Percentiles rank a stretch among this genome's conserved stretches.
Conservation (phyloP, 1,140 invertebrate genomes). For the Holcopasites calliopsidis region DNA sequence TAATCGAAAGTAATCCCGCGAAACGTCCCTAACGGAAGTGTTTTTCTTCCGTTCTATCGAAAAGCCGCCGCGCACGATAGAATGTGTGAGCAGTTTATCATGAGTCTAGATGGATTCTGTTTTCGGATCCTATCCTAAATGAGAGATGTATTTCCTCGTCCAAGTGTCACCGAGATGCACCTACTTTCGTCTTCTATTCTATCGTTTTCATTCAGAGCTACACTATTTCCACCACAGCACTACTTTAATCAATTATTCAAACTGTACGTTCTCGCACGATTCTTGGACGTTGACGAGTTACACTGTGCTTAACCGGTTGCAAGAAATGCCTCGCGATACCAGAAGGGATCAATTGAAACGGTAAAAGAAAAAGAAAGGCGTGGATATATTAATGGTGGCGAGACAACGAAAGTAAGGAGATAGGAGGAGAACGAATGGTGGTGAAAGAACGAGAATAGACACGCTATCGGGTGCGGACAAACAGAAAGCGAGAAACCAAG, state of each 20-base stretch:
- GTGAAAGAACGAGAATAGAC: neutral
- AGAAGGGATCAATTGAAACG: neutral
- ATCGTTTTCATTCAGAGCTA: no score
- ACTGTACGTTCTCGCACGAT: neutral
- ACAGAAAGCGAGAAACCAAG: neutral
- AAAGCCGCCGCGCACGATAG: no score
- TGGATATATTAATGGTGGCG: neutral
- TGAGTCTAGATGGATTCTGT: no score
- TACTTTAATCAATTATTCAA: no score
- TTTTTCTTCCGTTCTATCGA: neutral
- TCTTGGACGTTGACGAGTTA: neutral
- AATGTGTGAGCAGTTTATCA: no score
- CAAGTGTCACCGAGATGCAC: no score
- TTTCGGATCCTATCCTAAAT: no score
- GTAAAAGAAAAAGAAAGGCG: neutral
- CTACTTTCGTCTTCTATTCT: neutral
- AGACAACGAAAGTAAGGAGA: constrained; percentile 5
- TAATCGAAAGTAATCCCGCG: neutral
- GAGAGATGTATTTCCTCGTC: no score
- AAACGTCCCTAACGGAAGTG: neutral
- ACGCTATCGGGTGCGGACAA: neutral
- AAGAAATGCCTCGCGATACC: neutral
- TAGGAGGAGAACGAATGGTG: neutral
- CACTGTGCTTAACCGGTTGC: neutral
- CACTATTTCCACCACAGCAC: no score